Base-by-base conservation (phyloP, 2,113 vertebrate genomes). In the Paramisgurnus dabryanus region DNA sequence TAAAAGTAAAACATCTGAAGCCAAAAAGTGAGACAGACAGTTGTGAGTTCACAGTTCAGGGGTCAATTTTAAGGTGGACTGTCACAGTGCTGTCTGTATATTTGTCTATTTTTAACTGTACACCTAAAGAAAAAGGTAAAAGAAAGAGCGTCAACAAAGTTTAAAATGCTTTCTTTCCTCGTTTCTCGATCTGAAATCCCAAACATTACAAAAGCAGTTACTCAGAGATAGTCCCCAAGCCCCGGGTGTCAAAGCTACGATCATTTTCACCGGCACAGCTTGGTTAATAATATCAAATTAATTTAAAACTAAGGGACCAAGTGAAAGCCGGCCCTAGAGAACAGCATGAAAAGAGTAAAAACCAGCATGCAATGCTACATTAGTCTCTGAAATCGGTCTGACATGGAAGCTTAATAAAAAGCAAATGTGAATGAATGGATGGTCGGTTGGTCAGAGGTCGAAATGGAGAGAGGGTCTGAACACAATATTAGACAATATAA, bases 81-180 rank as follows among this genome's bases (percentile, higher is more conserved):
- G 86, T 94, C 92, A 93, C 93, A 94, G 91, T 93, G 92, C 89
- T 92, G 83, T 81, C 80, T 85, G 83, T 85, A 89, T 90, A 87
- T 90, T 80, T 55, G 63, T 80, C 67, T 55, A 74, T 78, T 83
- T 75, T 53, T 79, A 58, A 77, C 82, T 82, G 71, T 85, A 82
- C 77, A 82, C 66, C 71, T 73, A 71, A 71, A 41, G 68, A 49
- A 11, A 82, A 47, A 39, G 50, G 55, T 58, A 69, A 83, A 40
- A 60, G 27, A 1, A 72, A 69, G 47, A 69, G 47, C 67, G n/a
- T 68, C 61, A 34, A 34, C 27, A 71, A 61, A 60, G 43, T 45
- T 61, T 61, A 71, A 70, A 58, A 80, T 11, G 27, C 49, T 43
- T 7, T 12, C 39, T 66, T 45, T 57, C 34, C 64, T 3, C 43